Conservation (phyloP, 2,113 vertebrate species). For the Sturnira hondurensis region DNA sequence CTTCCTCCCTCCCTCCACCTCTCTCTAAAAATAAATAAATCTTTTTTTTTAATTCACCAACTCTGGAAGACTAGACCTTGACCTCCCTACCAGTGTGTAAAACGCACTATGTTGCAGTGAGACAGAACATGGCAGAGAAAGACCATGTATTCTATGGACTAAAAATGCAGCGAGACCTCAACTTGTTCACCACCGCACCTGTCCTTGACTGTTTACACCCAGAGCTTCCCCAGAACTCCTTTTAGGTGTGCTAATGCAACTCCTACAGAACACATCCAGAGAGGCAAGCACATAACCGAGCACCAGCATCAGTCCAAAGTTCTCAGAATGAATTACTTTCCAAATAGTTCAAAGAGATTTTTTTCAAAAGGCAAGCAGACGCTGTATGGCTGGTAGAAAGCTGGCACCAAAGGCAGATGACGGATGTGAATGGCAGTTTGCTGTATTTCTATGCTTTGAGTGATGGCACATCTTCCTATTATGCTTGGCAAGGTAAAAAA, state of each 20-base stretch:
- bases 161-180: neutral
- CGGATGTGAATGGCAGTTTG: neutral
- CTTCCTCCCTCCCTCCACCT: too few species aligned
- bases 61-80: neutral
- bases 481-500: constrained; percentile 26
- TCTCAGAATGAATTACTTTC: constrained; percentile 33
- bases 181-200: neutral
- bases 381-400: neutral
- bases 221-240: neutral
- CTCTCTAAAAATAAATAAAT: too few species aligned
- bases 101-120: neutral
- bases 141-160: neutral
- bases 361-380: neutral
- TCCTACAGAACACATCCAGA: neutral
- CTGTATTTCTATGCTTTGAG: constrained; percentile 46
- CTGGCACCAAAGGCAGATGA: neutral
- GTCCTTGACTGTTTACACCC: neutral
- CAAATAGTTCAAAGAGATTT: constrained; percentile 20
- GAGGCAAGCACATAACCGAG: neutral
- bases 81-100: neutral
- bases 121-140: neutral
- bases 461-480: constrained; percentile 21
- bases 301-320: neutral
- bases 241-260: neutral
- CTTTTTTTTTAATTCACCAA: neutral